Base-by-base conservation (phyloP, 2,113 vertebrate genomes). In the Eretmochelys imbricata region DNA sequence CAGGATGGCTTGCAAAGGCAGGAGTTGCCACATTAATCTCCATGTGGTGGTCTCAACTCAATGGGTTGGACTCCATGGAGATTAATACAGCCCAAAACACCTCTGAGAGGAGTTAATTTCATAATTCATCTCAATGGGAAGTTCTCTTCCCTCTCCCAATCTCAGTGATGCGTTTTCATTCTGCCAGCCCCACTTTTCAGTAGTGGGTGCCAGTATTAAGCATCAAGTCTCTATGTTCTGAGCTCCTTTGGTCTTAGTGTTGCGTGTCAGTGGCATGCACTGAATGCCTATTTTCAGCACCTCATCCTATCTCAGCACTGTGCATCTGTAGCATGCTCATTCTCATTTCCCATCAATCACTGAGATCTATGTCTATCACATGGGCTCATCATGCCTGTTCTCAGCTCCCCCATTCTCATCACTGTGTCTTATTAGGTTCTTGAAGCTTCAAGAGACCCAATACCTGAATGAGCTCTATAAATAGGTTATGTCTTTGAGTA, bases 141-240 rank as follows among this genome's bases (percentile, higher is more conserved):
- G 62, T 65, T 65, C 31, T 65, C 62, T 65, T 17, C 62, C 62
- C 38, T 51, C 8, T 38, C n/a, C 31, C 57, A 85, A 79, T 53
- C 90, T 24, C 79, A 84, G 2, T 38, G 14, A 5, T 22, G 49
- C 0, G 0, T 29, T 11, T 80, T 53, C 50, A 25, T 16, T 51
- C 51, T 72, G 81, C 13, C 76, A 8, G 17, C 19, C 5, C 53
- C 20, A 46, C 82, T 78, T 14, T 16, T 82, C 11, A 87, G 35
- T 8, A 87, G 16, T n/a, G 42, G 16, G 27, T 51, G 62, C 48
- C 89, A 50, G 1, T 55, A 27, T 13, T 57, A 80, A 53, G 55
- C 11, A 19, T n/a, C 48, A 75, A 54, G 4, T 80, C 12, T 38
- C 1, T 2, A 48, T 5, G 42, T 5, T 53, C 84, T 87, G 31